Evolutionary conservation across 1,140 invertebrate genomes (phyloP).

Genomic region (Nylanderia fulva): DNA sequence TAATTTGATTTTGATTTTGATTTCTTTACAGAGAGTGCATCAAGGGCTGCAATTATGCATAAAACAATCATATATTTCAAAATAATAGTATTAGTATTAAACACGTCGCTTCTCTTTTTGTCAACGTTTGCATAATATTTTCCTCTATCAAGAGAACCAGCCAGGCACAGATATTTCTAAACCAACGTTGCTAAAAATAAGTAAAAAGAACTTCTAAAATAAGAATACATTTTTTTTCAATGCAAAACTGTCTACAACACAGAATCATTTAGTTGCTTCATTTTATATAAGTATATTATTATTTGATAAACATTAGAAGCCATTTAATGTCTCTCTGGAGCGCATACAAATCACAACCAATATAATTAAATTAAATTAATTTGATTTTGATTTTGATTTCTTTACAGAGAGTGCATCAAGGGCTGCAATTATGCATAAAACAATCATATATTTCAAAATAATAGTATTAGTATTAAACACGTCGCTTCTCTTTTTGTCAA

Average conservation of each 20-base stretch:
- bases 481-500: constrained; percentile 6
- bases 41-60: not conserved
- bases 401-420: not conserved
- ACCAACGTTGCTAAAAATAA: constrained; percentile 9
- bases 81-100: constrained; percentile 13
- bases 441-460: not conserved
- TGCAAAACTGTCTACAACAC: not conserved
- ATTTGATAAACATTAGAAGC: not conserved
- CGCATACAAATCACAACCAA: not conserved
- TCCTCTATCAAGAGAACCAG: constrained; percentile 34
- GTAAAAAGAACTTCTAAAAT: too few species aligned
- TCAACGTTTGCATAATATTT: constrained; percentile 17
- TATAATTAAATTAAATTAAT: not conserved
- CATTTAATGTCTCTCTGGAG: not conserved
- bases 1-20: not conserved
- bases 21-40: not conserved
- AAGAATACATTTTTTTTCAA: too few species aligned
- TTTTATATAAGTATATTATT: constrained; percentile 18
- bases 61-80: constrained; percentile 1
- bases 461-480: constrained; percentile 5
- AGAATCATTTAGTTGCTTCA: not conserved
- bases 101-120: not conserved
- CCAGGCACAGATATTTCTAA: constrained; percentile 33
- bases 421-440: constrained; percentile 5
- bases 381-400: not conserved